A percentile compares a stretch with the other conserved stretches of the same genome.
Conservation (phyloP, 2,888 invertebrate species). For the Acrocyrtus sp. region DNA sequence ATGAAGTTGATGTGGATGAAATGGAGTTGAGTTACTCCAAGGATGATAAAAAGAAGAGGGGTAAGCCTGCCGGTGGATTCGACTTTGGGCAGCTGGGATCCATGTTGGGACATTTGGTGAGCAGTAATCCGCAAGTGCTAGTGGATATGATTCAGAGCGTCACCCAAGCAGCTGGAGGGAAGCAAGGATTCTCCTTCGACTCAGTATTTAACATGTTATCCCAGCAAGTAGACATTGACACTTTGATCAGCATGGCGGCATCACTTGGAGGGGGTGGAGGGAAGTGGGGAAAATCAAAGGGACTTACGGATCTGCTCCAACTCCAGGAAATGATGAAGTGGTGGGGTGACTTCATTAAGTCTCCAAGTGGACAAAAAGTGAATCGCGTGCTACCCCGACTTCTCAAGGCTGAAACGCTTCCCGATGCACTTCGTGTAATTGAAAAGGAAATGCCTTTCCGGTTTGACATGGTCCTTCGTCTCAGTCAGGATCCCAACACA, state of each 20-base stretch:
- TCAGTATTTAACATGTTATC: slow-evolving; percentile 51
- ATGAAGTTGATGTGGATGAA: slow-evolving; percentile 55
- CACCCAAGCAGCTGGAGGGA: slow-evolving; percentile 15
- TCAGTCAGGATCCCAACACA: slow-evolving; percentile 55
- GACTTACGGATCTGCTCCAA: slow-evolving; percentile 57
- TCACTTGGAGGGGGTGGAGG: slow-evolving; percentile 47
- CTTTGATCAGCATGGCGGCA: slow-evolving; percentile 56
- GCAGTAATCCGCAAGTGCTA: slow-evolving; percentile 59
- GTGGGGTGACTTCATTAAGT: slow-evolving; percentile 57
- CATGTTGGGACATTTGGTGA: slow-evolving; percentile 56
- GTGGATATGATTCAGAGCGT: slow-evolving; percentile 53
- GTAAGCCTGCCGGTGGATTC: slow-evolving; percentile 34
- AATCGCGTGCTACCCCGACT: slow-evolving; percentile 60
- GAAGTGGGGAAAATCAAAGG: slow-evolving; percentile 23
- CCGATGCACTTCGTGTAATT: slow-evolving; percentile 59
- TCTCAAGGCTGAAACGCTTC: slow-evolving; percentile 57
- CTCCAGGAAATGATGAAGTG: slow-evolving; percentile 55
- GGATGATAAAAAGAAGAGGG: slow-evolving; percentile 36
- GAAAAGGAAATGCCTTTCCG: slow-evolving; percentile 61
- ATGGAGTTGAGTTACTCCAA: slow-evolving; percentile 55
- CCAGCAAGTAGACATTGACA: slow-evolving; percentile 59
- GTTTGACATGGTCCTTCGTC: slow-evolving; percentile 58
- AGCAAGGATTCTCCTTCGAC: slow-evolving; percentile 57
- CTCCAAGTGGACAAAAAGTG: slow-evolving; percentile 58
- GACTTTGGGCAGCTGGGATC: slow-evolving; percentile 58